Conservation (phyloP, 2,888 invertebrate species). For the Oegoconia quadripuncta region DNA sequence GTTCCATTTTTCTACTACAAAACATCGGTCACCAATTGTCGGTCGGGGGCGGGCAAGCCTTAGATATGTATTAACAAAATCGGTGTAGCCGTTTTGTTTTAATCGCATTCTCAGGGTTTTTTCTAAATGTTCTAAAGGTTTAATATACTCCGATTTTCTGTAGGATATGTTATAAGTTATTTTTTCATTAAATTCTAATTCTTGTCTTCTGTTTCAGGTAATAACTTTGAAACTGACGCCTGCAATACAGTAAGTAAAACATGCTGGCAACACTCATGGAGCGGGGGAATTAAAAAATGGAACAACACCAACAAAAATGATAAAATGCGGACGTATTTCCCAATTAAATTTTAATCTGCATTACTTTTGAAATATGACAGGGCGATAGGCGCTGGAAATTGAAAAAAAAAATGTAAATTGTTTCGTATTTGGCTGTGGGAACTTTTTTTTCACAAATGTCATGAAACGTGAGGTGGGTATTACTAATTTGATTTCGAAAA, state of each 20-base stretch:
- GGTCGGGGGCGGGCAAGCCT: no score
- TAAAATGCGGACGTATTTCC: constrained; percentile 22
- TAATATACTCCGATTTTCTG: no score
- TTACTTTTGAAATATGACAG: constrained; percentile 31
- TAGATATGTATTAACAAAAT: no score
- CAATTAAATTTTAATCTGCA: constrained; percentile 40
- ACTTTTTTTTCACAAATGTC: constrained; percentile 9
- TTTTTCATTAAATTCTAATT: neutral
- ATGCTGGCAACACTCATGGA: neutral
- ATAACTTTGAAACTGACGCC: constrained; percentile 1
- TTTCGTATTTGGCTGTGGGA: constrained; percentile 16
- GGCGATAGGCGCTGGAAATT: constrained; percentile 14
- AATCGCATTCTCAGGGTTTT: no score
- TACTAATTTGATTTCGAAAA: no score
- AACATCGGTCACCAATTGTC: no score
- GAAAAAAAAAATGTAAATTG: constrained; percentile 21
- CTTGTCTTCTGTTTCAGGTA: constrained; percentile 19
- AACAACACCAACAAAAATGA: constrained; percentile 7
- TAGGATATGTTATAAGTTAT: no score
- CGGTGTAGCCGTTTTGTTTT: no score
- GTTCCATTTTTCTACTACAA: no score
- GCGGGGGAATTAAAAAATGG: neutral
- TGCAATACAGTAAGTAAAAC: neutral
- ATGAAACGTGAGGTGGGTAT: no score
- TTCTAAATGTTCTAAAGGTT: no score